Percentiles rank a stretch among this genome's conserved stretches.
These are phyloP conservation scores for Mormyrops attenuatus DNA, from an alignment of 2,797 vertebrate species.

Conservation along the genomic window DNA sequence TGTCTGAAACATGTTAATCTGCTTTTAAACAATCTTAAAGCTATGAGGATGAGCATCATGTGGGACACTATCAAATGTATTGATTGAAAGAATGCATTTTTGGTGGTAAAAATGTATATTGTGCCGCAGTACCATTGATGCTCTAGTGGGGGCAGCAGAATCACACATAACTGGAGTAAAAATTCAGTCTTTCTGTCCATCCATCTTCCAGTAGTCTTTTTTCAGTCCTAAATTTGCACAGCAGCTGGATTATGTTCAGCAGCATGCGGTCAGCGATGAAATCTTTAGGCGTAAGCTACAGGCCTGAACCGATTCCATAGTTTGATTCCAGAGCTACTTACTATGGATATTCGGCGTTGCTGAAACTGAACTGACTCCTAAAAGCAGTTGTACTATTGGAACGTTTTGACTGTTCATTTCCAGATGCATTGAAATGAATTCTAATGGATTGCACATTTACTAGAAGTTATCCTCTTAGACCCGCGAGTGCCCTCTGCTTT, in stretches of 20 bases:
- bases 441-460: background rate
- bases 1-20: background rate
- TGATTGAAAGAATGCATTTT: background rate
- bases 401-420: background rate
- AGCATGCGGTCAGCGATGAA: background rate
- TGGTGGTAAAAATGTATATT: background rate
- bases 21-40: background rate
- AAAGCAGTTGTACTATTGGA: background rate
- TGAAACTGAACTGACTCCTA: background rate
- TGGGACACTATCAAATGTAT: background rate
- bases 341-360: background rate
- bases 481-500: background rate
- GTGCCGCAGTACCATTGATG: background rate
- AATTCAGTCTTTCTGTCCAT: background rate
- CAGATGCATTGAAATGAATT: background rate
- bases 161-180: background rate
- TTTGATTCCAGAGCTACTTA: background rate
- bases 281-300: background rate
- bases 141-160: conserved; percentile 12
- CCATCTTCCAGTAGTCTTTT: background rate
- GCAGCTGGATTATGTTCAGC: background rate
- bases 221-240: background rate
- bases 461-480: background rate
- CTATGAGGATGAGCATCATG: background rate
- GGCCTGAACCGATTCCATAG: background rate